Percentiles rank a stretch among this genome's conserved stretches.
These are phyloP conservation scores for Ia io DNA, from an alignment of 2,113 vertebrate genomes.

Conservation along the genomic window DNA sequence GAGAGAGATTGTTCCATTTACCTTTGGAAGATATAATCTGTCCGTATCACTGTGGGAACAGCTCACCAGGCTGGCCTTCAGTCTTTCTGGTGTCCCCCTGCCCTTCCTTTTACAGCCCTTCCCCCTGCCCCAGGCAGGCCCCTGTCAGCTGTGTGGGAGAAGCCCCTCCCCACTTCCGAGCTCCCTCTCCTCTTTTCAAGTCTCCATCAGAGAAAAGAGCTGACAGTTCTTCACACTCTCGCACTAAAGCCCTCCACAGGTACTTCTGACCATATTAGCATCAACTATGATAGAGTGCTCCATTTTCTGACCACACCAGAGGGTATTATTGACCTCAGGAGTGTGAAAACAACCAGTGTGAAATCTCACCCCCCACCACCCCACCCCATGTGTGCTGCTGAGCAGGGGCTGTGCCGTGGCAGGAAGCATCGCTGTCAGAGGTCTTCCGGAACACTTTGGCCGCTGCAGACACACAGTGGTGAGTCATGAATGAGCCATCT, in stretches of 20 bases:
- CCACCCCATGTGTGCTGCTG: neutral
- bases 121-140: neutral
- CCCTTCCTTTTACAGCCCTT: neutral
- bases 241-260: neutral
- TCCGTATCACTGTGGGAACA: neutral
- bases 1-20: neutral
- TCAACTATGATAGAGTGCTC: neutral
- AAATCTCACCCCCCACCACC: neutral
- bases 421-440: neutral
- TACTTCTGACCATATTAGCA: neutral
- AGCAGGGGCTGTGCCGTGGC: neutral
- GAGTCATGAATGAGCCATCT: neutral
- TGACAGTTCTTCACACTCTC: neutral
- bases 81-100: neutral
- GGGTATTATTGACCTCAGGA: neutral
- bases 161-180: rapidly evolving
- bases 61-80: neutral
- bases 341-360: neutral
- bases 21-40: neutral
- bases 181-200: neutral
- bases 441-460: neutral
- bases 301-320: neutral
- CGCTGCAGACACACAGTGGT: neutral
- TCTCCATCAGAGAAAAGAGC: neutral
- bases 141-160: neutral